Evolutionary conservation across 2,888 invertebrate species (phyloP).

Genomic region (Dugesia japonica): DNA sequence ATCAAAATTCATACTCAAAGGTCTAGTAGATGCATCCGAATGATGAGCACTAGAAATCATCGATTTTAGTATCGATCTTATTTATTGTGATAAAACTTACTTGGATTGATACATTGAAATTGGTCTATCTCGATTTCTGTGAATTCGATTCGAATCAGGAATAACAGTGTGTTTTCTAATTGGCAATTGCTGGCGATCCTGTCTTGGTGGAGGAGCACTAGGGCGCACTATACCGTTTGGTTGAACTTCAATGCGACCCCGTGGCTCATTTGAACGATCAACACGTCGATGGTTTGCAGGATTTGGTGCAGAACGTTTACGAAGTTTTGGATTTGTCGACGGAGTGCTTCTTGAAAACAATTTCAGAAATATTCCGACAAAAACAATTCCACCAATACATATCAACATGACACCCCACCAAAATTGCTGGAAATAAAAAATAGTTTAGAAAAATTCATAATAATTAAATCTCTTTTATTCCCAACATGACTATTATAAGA

Average conservation of each 20-base stretch:
- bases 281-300: background rate
- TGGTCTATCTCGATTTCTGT: background rate
- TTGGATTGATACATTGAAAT: background rate
- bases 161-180: background rate
- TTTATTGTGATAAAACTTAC: too few relatives aligned
- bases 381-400: conserved; percentile 72
- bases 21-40: background rate
- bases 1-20: conserved; percentile 15
- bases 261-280: background rate
- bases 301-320: background rate
- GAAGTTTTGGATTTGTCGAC: conserved; percentile 77
- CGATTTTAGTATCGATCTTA: too few relatives aligned
- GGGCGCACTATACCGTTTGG: background rate
- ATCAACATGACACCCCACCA: conserved; percentile 62
- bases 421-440: conserved; percentile 40
- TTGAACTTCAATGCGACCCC: background rate
- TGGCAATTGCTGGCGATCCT: background rate
- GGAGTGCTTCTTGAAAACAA: conserved; percentile 99
- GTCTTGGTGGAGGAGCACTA: conserved; percentile 14
- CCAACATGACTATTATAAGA: too few relatives aligned
- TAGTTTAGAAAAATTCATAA: too few relatives aligned
- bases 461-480: too few relatives aligned
- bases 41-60: background rate
- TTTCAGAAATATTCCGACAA: conserved; percentile 94
- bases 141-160: background rate